Evolutionary conservation across 2,113 vertebrate species (phyloP), one percentile per base, ranked within the genome.

Genomic region (Alexandromys fortis): DNA sequence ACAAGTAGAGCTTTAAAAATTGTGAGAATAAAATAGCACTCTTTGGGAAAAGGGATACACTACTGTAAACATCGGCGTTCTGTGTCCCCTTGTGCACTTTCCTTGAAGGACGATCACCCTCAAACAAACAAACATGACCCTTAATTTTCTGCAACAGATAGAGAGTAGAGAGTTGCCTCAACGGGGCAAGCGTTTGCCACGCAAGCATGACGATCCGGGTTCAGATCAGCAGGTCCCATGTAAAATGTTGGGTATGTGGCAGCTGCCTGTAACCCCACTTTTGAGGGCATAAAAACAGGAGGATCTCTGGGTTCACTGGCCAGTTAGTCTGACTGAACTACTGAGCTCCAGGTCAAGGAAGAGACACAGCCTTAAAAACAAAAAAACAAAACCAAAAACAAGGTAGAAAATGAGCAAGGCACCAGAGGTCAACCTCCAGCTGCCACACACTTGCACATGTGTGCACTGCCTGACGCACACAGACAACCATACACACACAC

Each of bases 21-120:
- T 28, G 19, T 82, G 63, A 92, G 95, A 93, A 90, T 90, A 77
- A 95, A 94, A 92, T 81, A 90, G 1, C 30, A 49, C 7, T 49
- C 9, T 19, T 85, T 89, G 16, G 45, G 65, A 63, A 93, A 94
- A 19, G 38, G 28, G 33, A 82, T 72, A 33, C 45, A 92, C 17
- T 86, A 96, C 58, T 24, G 5, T 13, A 72, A 58, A 10, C 52
- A 55, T 33, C 38, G 6, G 16, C 90, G 91, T 94, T 85, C 63
- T 63, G 16, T n/a, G 55, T 7, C 72, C 3, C 16, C 28, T 81
- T 83, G 42, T 65, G 49, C 19, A 49, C 19, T 5, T 82, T 45
- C 24, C 26, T 65, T 6, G 26, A 85, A 45, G 58, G n/a, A 85
- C 30, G 2, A 11, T 68, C 26, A 65, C 33, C 68, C 19, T 87